phyloP scores from a whole-genome alignment of 2,113 vertebrate genomes.

The Melanocharis versteri region DNA sequence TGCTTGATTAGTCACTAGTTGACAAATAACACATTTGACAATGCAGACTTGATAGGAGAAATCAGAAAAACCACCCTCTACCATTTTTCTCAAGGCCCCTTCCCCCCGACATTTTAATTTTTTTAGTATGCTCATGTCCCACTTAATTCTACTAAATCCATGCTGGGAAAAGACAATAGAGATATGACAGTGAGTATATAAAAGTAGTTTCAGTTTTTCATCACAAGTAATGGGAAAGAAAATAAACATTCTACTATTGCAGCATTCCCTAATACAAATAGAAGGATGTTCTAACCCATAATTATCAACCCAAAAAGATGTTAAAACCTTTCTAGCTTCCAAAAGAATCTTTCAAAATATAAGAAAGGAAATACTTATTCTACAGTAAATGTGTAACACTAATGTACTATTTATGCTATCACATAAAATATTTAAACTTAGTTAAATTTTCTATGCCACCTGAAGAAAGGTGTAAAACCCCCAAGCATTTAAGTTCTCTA shows the following conservation, averaged over 20 bases:
- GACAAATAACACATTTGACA: neutral
- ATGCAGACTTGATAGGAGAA: neutral
- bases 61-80: neutral
- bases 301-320: neutral
- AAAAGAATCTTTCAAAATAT: neutral
- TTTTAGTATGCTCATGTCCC: neutral
- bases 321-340: neutral
- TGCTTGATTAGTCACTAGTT: neutral
- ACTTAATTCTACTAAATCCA: neutral
- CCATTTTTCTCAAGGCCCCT: neutral
- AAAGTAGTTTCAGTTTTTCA: neutral
- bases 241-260: neutral
- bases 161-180: neutral
- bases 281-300: neutral
- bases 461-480: neutral
- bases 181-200: neutral
- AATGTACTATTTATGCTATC: neutral
- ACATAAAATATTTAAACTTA: neutral
- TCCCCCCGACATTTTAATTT: rapidly evolving
- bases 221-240: neutral
- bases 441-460: neutral
- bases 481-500: neutral
- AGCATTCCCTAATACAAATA: neutral
- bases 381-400: neutral
- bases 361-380: neutral